Conservation (phyloP, 2,113 vertebrate species). For the Solea solea region DNA sequence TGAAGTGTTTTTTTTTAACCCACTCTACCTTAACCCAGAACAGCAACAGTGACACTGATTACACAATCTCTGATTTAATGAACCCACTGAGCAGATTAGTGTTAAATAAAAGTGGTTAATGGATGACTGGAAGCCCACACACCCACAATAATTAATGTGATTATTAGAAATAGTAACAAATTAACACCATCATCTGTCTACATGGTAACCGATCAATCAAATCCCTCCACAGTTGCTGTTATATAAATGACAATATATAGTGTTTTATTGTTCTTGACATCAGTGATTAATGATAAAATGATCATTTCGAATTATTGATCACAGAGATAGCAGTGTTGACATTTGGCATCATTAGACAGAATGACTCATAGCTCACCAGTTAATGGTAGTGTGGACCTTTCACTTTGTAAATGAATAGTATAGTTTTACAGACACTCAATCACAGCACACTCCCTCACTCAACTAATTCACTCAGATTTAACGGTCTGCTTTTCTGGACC, state of each 20-base stretch:
- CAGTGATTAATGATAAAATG: conserved; percentile 20
- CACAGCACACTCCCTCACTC: conserved; percentile 5
- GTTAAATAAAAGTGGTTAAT: neutral
- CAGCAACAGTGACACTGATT: conserved; percentile 38
- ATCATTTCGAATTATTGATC: conserved; percentile 39
- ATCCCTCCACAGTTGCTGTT: neutral
- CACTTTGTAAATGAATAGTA: conserved; percentile 1
- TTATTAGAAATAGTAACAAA: conserved; percentile 8
- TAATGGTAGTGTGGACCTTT: neutral
- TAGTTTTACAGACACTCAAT: neutral
- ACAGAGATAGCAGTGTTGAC: conserved; percentile 1
- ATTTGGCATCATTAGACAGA: conserved; percentile 3
- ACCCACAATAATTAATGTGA: neutral
- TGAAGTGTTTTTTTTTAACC: conserved; percentile 6
- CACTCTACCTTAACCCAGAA: conserved; percentile 4
- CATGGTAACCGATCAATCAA: conserved; percentile 1
- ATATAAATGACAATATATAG: neutral
- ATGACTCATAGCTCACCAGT: neutral
- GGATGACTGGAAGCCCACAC: neutral
- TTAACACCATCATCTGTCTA: neutral
- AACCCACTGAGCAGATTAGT: conserved; percentile 6
- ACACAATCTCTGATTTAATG: conserved; percentile 20
- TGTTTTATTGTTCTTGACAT: conserved; percentile 6
- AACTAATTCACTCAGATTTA: conserved; percentile 23
- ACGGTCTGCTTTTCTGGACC: conserved; percentile 58